Conservation (phyloP, 2,797 vertebrate genomes). For the Poecilia gillii region DNA sequence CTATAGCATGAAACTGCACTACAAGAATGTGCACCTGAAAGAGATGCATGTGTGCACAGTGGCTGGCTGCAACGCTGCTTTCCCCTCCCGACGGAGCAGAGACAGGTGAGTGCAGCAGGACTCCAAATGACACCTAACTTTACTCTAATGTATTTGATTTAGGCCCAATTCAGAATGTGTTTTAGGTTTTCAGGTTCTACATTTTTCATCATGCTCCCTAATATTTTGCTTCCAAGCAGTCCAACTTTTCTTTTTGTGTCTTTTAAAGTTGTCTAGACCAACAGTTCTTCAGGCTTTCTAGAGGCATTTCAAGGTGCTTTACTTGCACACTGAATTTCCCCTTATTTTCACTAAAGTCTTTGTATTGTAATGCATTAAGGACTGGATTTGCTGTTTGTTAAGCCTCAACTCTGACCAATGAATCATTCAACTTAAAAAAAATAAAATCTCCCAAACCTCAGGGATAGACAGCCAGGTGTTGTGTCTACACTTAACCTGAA, state of each 20-base stretch:
- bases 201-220: neutral
- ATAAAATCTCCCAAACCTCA: neutral
- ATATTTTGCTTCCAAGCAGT: neutral
- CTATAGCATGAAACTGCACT: conserved; percentile 99
- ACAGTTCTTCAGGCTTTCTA: neutral
- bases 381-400: neutral
- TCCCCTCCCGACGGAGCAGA: conserved; percentile 97
- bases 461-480: neutral
- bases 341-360: neutral
- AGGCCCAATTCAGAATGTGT: conserved; percentile 38
- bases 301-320: neutral
- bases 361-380: neutral
- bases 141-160: conserved; percentile 42
- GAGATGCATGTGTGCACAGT: conserved; percentile 99
- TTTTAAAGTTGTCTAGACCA: neutral
- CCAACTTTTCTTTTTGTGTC: neutral
- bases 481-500: neutral
- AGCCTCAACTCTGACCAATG: neutral
- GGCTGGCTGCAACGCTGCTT: conserved; percentile 97
- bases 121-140: conserved; percentile 20
- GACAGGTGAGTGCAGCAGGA: conserved; percentile 91
- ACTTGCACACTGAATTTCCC: neutral
- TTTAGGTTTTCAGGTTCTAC: neutral
- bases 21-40: conserved; percentile 99
- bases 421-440: neutral